Base-by-base conservation (phyloP, 2,888 invertebrate species). In the Agrotis exclamationis region DNA sequence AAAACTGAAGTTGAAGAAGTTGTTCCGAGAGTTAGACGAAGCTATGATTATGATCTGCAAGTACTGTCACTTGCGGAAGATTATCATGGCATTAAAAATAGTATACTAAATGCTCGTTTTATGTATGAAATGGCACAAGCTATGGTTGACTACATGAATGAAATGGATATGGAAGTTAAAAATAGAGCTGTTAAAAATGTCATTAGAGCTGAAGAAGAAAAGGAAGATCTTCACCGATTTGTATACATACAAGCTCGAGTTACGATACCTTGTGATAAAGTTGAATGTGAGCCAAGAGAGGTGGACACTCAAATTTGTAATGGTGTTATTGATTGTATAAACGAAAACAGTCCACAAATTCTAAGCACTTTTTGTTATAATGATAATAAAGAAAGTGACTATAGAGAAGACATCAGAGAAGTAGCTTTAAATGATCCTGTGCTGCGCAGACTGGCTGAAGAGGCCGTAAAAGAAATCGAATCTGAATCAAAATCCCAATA, bases 271-370 rank as follows among this genome's bases (percentile, higher is more conserved):
- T 94, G 94, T 74, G 88, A 91, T 59, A 89, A 87, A 80, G 79
- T 80, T 51, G 79, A 86, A 50, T 94, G 94, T 77, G 91, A 93
- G 74, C 78, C 86, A 24, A 89, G 89, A 59, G 91, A 93, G 39
- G 84, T 87, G 51, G 81, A 90, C 13, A 89, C 89, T 14, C 96
- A 96, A 89, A 94, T 97, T 66, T 97, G 97, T 86, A 96, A 96
- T 83, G 94, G 96, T 22, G 91, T 96, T 69, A 90, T 97, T 54
- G 94, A 96, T 74, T 91, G 89, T 63, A 92, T 92, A 0, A 90
- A 94, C 56, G 87, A 93, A 70, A 88, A 91, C 47, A 87, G 86
- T 56, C 96, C 96, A 0, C 94, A 95, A 85, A 90, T 97, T 20
- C 79, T 96, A 9, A 96, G 94, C 76, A 94, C 94, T 6, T 95